Evolutionary conservation across 2,888 invertebrate genomes (phyloP), one percentile per base, ranked within the genome.

Genomic region (Achlya flavicornis): DNA sequence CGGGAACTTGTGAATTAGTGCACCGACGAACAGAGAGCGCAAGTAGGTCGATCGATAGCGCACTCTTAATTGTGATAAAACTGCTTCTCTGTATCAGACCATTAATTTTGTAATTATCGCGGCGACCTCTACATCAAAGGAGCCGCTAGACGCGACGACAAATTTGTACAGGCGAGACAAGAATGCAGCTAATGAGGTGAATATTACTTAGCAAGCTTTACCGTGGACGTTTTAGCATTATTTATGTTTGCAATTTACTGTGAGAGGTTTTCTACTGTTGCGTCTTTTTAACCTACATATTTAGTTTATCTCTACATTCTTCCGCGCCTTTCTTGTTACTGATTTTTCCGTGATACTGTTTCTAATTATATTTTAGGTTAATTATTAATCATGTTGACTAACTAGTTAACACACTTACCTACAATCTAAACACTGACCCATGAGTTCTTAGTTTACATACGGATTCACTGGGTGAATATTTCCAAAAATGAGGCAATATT

Each of bases 41-140:
- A 84, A 84, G 80, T 85, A 72, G 81, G 81, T 82, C 83, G 81
- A 77, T 82, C 85, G 86, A 89, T 87, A 89, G 81, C 82, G 79
- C 79, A 81, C 78, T 86, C 82, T 85, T 86, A 85, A 85, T 85
- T 83, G 81, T 81, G 87, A 90, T 90, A 89, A 90, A 89, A 86
- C 85, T 80, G 79, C 82, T 84, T 84, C 83, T 81, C 76, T 76
- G 73, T 84, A 87, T 82, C 80, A 81, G 83, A 79, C 80, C 84
- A 85, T 89, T 87, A 87, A 86, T 85, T 85, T 82, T 81, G 83
- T 89, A 88, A 91, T 91, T 90, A 91, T 86, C 87, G 80, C 83
- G 78, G 76, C 77, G 81, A 74, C 79, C 76, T 53, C 74, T 68
- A 85, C 83, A 88, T 90, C 90, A 91, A 91, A 90, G 77, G 82